These are phyloP conservation scores for Gila robusta DNA, from an alignment of 2,797 vertebrate species.

Conservation along the genomic window DNA sequence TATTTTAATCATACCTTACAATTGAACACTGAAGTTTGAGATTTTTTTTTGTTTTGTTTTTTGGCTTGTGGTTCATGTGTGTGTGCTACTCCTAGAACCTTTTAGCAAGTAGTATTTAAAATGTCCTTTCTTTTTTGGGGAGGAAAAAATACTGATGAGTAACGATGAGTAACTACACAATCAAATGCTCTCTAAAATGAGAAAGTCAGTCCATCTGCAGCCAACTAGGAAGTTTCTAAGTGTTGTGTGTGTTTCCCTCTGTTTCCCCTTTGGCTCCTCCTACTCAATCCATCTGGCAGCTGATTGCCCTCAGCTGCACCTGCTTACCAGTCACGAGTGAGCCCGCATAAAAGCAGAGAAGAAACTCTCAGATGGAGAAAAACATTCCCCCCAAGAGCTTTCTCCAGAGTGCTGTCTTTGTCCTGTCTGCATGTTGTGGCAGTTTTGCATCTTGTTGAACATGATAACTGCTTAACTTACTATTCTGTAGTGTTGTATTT, in stretches of 20 bases:
- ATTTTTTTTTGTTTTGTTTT: too few relatives aligned
- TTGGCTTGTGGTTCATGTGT: not conserved
- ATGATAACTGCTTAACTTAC: too few relatives aligned
- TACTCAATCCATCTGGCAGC: too few relatives aligned
- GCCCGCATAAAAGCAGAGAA: not conserved
- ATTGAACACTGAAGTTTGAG: not conserved
- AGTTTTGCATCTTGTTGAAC: not conserved
- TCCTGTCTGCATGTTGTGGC: not conserved
- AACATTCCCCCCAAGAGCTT: too few relatives aligned
- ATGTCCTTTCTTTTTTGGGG: not conserved
- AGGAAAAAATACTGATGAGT: not conserved
- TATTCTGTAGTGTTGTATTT: too few relatives aligned
- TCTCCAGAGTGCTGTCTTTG: not conserved
- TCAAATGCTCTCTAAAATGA: not conserved
- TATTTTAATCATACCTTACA: not conserved
- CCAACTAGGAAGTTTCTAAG: not conserved
- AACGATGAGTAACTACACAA: not conserved
- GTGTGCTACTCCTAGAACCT: not conserved
- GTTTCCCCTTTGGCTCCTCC: too few relatives aligned
- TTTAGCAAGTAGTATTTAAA: not conserved
- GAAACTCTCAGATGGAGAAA: too few relatives aligned
- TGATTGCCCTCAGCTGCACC: not conserved
- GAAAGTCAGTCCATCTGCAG: not conserved
- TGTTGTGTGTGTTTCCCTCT: too few relatives aligned
- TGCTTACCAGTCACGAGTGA: not conserved